Base-by-base conservation (phyloP, 1,140 invertebrate genomes). In the Pararge aegeria region DNA sequence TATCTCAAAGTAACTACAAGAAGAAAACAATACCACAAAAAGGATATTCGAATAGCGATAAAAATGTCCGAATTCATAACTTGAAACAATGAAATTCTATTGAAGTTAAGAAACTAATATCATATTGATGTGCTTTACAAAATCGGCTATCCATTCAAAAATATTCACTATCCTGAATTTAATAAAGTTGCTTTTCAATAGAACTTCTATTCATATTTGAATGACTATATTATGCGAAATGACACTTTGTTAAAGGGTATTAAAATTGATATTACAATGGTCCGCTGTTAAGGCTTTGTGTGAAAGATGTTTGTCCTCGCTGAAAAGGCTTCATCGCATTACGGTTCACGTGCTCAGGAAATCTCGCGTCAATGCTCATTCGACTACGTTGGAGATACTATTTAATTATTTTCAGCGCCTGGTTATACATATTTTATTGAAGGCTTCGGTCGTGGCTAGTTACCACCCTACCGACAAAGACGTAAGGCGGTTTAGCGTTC, bases 311-410 rank as follows among this genome's bases (percentile, higher is more conserved):
- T 49, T 63, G 71, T 55, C 73, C 71, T 74, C 63, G 61, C 50
- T 70, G 15, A 37, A 67, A 60, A 40, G 76, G 69, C 64, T 74
- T 79, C 76, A 79, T 79, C 76, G 67, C 73, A 79, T 79, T 79
- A 79, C 27, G n/a, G 61, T 38, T 66, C 65, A 75, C 69, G 68
- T 77, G 70, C 59, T 64, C 51, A 64, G 62, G 64, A 75, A 73
- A 69, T 73, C 66, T 75, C 61, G 52, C 44, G 48, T 52, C 29
- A 55, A 48, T 62, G 50, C 57, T 42, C 16, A 42, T 42, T 42
- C 18, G 15, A 42, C 30, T 34, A 46, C 54, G 46, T 62, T 51
- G 18, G n/a, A 27, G 29, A 48, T 42, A 15, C 42, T 54, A 42
- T 42, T 54, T 13, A 27, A 54, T 54, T 13, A 30, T 24, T 24